Conservation (phyloP, 2,888 invertebrate species). For the Hirtodrosophila duncani region DNA sequence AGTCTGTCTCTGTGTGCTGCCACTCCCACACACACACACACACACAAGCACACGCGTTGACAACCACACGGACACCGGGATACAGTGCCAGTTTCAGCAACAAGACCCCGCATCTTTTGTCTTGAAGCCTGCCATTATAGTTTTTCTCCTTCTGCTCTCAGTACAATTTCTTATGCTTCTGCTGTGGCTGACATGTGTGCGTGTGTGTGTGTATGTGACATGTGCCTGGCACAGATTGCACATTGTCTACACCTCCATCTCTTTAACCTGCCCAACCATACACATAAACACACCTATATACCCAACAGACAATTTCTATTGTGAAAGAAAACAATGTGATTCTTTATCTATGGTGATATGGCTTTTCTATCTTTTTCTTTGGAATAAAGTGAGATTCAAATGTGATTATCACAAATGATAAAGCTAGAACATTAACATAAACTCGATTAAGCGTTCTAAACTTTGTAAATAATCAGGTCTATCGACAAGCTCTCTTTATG, state of each 20-base stretch:
- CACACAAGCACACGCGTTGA: constrained; percentile 7
- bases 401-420: too few species aligned
- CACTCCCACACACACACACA: constrained; percentile 21
- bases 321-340: too few species aligned
- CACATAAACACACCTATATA: too few species aligned
- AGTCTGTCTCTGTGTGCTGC: constrained; percentile 51
- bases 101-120: constrained; percentile 36
- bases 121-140: constrained; percentile 50
- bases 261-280: too few species aligned
- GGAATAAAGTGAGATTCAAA: too few species aligned
- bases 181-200: constrained; percentile 11
- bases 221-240: constrained; percentile 68
- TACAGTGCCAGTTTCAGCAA: constrained; percentile 5
- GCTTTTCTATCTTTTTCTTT: too few species aligned
- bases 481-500: too few species aligned
- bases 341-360: too few species aligned
- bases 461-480: too few species aligned
- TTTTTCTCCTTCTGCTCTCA: constrained; percentile 29
- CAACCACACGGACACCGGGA: neutral
- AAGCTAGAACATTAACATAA: too few species aligned
- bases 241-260: constrained; percentile 42
- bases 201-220: constrained; percentile 43
- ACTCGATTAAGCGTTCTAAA: too few species aligned
- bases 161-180: constrained; percentile 17
- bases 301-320: too few species aligned